Percentiles rank a stretch among this genome's conserved stretches.
Conservation (phyloP, 2,797 vertebrate species). For the Epinephelus awoara region DNA sequence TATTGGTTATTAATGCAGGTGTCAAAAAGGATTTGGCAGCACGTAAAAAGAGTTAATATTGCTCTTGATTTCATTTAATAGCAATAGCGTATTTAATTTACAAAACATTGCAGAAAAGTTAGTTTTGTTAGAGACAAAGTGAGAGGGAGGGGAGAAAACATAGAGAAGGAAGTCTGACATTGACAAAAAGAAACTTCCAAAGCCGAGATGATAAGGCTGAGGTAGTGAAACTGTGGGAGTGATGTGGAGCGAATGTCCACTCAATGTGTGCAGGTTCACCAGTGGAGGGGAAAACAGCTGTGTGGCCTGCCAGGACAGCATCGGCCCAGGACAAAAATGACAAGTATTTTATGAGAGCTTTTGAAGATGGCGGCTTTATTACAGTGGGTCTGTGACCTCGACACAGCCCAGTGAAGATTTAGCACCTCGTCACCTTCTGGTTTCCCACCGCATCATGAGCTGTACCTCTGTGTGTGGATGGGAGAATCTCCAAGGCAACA, state of each 20-base stretch:
- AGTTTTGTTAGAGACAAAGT: background rate
- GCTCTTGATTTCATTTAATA: background rate
- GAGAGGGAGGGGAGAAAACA: background rate
- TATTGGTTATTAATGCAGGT: background rate
- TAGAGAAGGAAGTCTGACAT: background rate
- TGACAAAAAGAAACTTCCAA: conserved; percentile 3
- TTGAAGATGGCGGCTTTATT: conserved; percentile 82
- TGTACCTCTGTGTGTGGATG: background rate
- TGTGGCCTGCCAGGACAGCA: conserved; percentile 78
- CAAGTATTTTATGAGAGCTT: conserved; percentile 82
- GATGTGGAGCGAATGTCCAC: conserved; percentile 37
- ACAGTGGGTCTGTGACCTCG: conserved; percentile 68
- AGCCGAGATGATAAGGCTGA: background rate
- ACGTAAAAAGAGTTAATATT: background rate
- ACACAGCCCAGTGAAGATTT: conserved; percentile 76
- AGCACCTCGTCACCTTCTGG: conserved; percentile 80
- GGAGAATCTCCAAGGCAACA: conserved; percentile 52
- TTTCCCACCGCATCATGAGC: conserved; percentile 67
- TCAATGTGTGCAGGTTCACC: conserved; percentile 57
- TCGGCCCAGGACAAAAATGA: conserved; percentile 75
- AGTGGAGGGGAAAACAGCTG: conserved; percentile 79
- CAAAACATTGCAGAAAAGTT: background rate
- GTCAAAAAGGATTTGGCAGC: background rate
- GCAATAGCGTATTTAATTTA: background rate
- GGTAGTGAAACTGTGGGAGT: conserved; percentile 7